Conservation (phyloP, 2,113 vertebrate genomes). For the Brevimyrus niger region DNA sequence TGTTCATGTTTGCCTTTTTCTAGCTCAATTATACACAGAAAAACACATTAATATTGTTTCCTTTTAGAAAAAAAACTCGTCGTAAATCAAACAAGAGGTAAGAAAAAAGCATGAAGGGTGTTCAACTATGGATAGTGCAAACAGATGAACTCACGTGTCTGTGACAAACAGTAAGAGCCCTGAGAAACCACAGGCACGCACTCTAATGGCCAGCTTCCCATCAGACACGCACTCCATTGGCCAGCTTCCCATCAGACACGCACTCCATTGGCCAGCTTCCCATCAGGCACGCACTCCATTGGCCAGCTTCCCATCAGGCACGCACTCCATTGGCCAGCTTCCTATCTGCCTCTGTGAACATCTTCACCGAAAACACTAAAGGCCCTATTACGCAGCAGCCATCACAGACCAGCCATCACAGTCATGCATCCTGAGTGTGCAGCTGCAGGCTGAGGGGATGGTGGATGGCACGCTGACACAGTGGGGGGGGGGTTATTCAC, state of each 20-base stretch:
- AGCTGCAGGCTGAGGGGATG: background rate
- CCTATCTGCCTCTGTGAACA: background rate
- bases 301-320: background rate
- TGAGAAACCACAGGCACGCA: background rate
- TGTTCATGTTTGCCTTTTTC: background rate
- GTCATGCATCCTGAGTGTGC: background rate
- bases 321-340: background rate
- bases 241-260: background rate
- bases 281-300: background rate
- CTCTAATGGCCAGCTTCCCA: background rate
- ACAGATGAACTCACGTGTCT: background rate
- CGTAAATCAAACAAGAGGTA: background rate
- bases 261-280: background rate
- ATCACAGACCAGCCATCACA: background rate
- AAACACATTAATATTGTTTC: background rate
- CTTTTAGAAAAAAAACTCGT: background rate
- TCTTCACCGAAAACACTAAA: background rate
- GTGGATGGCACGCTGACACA: background rate
- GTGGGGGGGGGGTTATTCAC: background rate
- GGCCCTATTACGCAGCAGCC: background rate
- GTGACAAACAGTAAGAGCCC: background rate
- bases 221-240: background rate
- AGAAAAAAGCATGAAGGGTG: background rate
- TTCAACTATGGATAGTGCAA: background rate
- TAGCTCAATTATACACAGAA: background rate